These are phyloP conservation scores for Styela clava DNA, from an alignment of 23 tunicate species.

Conservation along the genomic window DNA sequence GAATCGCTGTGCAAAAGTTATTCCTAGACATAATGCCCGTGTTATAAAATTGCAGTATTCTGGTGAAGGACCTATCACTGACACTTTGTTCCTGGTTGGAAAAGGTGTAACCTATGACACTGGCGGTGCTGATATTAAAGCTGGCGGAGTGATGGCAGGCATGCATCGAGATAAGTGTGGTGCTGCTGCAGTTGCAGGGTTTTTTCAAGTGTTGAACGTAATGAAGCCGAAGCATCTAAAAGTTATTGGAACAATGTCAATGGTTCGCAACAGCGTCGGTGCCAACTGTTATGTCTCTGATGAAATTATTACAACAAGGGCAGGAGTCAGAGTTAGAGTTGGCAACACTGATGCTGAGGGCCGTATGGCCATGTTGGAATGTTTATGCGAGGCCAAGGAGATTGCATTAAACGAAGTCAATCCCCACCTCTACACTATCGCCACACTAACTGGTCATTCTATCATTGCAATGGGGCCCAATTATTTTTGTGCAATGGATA, in stretches of 20 bases:
- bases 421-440: slow-evolving; percentile 94
- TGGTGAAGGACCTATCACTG: slow-evolving; percentile 83
- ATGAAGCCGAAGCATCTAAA: slow-evolving; percentile 67
- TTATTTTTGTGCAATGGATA: slow-evolving; percentile 90
- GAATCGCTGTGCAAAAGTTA: slow-evolving; percentile 78
- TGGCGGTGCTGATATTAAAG: slow-evolving; percentile 99
- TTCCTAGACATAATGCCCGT: slow-evolving; percentile 91
- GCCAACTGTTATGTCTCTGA: slow-evolving; percentile 92
- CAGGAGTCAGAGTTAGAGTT: slow-evolving; percentile 94
- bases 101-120: slow-evolving; percentile 99
- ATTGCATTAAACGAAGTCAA: slow-evolving; percentile 61
- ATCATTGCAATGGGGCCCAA: slow-evolving; percentile 93
- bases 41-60: slow-evolving; percentile 76
- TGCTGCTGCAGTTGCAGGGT: slow-evolving; percentile 98
- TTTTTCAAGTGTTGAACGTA: slow-evolving; percentile 50
- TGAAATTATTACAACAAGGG: slow-evolving; percentile 90
- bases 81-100: slow-evolving; percentile 88
- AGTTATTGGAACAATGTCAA: slow-evolving; percentile 92
- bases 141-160: slow-evolving; percentile 99
- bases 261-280: slow-evolving; percentile 98
- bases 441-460: slow-evolving; percentile 97
- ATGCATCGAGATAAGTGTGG: slow-evolving; percentile 99
- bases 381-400: slow-evolving; percentile 93
- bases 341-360: slow-evolving; percentile 99
- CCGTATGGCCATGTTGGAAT: slow-evolving; percentile 99